Conservation (phyloP, 2,888 invertebrate genomes). For the Stomorhina lunata region DNA sequence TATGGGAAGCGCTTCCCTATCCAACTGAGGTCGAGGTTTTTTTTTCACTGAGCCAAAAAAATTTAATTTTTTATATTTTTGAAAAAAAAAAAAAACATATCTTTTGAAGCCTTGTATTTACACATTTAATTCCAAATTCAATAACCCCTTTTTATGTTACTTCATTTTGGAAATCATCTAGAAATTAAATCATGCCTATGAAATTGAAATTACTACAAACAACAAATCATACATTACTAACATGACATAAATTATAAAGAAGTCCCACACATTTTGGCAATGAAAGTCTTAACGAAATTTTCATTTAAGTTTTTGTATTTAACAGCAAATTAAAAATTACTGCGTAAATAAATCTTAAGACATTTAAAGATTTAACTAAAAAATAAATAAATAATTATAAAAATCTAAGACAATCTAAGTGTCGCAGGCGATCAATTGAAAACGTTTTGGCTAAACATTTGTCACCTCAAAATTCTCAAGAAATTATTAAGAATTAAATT, state of each 20-base stretch:
- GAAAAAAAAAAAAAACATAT: no score
- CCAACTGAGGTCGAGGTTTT: no score
- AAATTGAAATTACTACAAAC: neutral
- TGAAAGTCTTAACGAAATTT: neutral
- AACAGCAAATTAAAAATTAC: neutral
- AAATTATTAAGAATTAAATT: neutral
- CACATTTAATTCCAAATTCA: no score
- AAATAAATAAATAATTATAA: neutral
- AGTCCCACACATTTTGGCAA: slow-evolving; percentile 16
- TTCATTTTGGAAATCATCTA: slow-evolving; percentile 28
- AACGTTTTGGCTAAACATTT: slow-evolving; percentile 24
- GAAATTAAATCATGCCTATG: neutral
- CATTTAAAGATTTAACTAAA: neutral
- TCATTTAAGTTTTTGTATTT: neutral
- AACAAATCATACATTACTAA: neutral
- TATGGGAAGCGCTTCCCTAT: no score
- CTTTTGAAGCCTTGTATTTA: no score
- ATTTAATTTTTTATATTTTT: no score
- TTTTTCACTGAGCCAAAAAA: no score
- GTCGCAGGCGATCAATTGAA: neutral
- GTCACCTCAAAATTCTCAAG: slow-evolving; percentile 9
- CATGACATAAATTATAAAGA: slow-evolving; percentile 17
- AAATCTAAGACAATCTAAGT: neutral
- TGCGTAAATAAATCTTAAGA: slow-evolving; percentile 31
- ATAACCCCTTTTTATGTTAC: neutral